Conservation (phyloP, 2,797 vertebrate genomes). For the Florisuga fusca region DNA sequence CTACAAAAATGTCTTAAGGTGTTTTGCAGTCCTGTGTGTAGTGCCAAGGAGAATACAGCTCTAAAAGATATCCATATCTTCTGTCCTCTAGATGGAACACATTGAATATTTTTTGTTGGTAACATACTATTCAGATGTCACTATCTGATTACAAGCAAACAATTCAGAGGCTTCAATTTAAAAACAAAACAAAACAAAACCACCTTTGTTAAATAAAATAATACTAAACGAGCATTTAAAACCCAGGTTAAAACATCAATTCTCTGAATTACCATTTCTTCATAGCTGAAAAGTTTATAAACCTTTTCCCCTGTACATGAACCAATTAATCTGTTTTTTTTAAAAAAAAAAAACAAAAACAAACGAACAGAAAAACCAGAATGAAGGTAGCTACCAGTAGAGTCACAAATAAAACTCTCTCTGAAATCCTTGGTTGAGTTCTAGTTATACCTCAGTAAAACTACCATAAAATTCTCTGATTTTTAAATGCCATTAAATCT, state of each 20-base stretch:
- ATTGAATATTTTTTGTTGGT: background rate
- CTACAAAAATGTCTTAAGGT: background rate
- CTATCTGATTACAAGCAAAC: background rate
- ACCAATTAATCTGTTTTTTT: background rate
- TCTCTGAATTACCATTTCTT: background rate
- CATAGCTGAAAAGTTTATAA: background rate
- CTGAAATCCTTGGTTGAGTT: background rate
- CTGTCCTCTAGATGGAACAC: background rate
- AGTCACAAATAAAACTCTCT: conserved; percentile 7
- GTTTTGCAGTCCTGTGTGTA: background rate
- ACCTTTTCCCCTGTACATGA: background rate
- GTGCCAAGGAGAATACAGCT: background rate
- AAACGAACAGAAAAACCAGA: background rate
- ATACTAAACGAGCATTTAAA: background rate
- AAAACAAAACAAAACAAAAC: background rate
- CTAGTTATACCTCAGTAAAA: conserved; percentile 1
- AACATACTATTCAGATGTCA: background rate
- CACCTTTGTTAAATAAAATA: background rate
- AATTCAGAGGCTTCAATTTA: background rate
- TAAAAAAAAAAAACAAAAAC: background rate
- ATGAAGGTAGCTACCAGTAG: background rate
- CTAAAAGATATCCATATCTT: background rate
- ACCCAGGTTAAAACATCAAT: background rate
- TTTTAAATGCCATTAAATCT: background rate
- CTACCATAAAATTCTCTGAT: background rate